Conservation (phyloP, 2,888 invertebrate species). For the Dasypogon diadema region DNA sequence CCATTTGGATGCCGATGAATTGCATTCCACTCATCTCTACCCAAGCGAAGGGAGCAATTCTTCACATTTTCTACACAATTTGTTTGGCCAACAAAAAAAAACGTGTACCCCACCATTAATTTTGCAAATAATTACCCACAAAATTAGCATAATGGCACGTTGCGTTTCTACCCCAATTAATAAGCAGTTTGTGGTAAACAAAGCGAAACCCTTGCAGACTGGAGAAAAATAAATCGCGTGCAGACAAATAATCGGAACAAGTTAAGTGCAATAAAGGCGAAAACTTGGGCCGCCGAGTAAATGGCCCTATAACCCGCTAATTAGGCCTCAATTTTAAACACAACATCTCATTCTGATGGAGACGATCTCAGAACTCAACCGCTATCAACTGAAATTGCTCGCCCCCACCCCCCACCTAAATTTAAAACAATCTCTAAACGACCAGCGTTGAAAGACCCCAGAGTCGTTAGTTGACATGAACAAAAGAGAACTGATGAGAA, state of each 20-base stretch:
- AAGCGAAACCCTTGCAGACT: neutral
- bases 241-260: constrained; percentile 9
- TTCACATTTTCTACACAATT: neutral
- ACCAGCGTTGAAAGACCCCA: neutral
- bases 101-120: neutral
- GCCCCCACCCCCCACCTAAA: too few relatives aligned
- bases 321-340: constrained; percentile 9
- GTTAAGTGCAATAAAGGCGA: constrained; percentile 4
- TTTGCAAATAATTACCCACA: constrained; percentile 9
- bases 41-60: too few relatives aligned
- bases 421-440: neutral
- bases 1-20: too few relatives aligned
- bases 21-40: too few relatives aligned
- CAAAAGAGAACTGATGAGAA: neutral
- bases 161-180: constrained; percentile 3
- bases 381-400: neutral
- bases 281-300: neutral
- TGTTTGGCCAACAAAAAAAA: neutral
- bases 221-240: constrained; percentile 9
- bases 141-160: constrained; percentile 1
- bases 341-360: constrained; percentile 5
- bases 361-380: neutral
- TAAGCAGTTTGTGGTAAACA: constrained; percentile 1
- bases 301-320: constrained; percentile 18
- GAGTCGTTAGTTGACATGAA: neutral